Evolutionary conservation across 2,797 vertebrate genomes (phyloP).

Genomic region (Cyprinella venusta): DNA sequence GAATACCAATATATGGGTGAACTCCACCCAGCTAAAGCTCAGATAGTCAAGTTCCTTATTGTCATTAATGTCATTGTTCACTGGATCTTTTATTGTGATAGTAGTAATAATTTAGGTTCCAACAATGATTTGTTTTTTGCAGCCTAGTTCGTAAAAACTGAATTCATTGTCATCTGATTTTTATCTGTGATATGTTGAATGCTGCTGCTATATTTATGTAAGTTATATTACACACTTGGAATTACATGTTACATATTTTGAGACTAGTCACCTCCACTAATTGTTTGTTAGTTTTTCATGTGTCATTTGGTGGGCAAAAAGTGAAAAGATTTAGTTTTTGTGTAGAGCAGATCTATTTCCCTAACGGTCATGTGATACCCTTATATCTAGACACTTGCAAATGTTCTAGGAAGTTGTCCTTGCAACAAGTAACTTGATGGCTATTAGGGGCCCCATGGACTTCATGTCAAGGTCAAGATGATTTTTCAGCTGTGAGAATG

Average conservation of each 20-base stretch:
- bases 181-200: neutral
- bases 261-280: neutral
- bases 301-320: neutral
- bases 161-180: neutral
- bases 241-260: neutral
- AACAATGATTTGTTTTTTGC: neutral
- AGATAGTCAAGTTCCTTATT: slow-evolving; percentile 3
- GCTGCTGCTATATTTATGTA: neutral
- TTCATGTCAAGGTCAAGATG: slow-evolving; percentile 7
- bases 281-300: neutral
- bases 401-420: slow-evolving; percentile 27
- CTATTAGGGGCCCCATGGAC: slow-evolving; percentile 17
- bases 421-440: slow-evolving; percentile 20
- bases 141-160: neutral
- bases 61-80: neutral
- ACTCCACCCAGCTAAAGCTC: slow-evolving; percentile 8
- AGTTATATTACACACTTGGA: neutral
- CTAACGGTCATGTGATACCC: neutral
- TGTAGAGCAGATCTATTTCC: neutral
- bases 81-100: neutral
- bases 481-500: slow-evolving; percentile 1
- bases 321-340: neutral
- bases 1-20: neutral
- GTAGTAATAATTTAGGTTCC: neutral
- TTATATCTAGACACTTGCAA: slow-evolving; percentile 25